Conservation (phyloP, 2,797 vertebrate genomes). For the Nyctibius grandis region DNA sequence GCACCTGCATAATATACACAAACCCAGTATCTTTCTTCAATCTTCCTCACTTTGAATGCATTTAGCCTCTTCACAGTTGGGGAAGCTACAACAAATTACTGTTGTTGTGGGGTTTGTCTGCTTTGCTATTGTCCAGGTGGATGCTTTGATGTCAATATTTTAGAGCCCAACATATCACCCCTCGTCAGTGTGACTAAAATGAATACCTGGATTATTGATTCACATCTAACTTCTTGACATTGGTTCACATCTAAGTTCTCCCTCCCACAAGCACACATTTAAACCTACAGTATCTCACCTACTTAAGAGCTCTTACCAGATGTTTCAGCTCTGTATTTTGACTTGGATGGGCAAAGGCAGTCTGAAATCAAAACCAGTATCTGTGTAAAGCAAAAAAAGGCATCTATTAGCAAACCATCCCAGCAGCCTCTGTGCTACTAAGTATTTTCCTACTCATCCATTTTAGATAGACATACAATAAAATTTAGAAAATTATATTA, state of each 20-base stretch:
- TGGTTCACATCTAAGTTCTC: not conserved
- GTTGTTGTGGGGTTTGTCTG: not conserved
- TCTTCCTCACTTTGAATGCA: not conserved
- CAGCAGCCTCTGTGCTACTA: not conserved
- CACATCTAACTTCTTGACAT: not conserved
- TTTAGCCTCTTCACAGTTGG: not conserved
- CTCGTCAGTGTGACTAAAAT: not conserved
- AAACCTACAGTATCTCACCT: not conserved
- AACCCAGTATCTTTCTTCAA: not conserved
- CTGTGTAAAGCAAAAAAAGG: conserved; percentile 26
- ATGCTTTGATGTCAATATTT: not conserved
- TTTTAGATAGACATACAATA: not conserved
- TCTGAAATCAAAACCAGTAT: conserved; percentile 77
- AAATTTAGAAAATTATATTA: not conserved
- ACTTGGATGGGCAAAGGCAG: conserved; percentile 71
- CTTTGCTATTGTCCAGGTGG: not conserved
- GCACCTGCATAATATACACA: not conserved
- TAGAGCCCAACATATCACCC: not conserved
- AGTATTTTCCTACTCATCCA: not conserved
- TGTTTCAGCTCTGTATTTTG: conserved; percentile 46
- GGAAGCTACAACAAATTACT: not conserved
- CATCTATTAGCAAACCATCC: not conserved
- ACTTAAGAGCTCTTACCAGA: conserved; percentile 62
- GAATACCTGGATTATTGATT: not conserved
- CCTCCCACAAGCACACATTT: not conserved